A percentile compares a stretch with the other conserved stretches of the same genome.
These are phyloP conservation scores for Ichneumoninae sp. DNA, from an alignment of 2,888 invertebrate species.

Conservation along the genomic window DNA sequence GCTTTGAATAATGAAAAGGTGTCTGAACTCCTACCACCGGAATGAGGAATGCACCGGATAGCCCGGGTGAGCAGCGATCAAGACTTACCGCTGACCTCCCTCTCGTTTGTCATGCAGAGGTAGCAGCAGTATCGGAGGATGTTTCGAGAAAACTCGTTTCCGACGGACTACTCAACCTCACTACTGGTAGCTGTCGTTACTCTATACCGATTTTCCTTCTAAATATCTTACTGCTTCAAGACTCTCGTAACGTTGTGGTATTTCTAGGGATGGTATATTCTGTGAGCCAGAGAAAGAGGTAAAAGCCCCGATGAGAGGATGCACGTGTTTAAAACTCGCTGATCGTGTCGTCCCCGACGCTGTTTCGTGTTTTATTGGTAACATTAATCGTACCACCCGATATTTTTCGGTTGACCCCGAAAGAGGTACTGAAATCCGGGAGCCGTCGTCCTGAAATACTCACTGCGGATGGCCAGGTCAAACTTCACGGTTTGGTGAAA, in stretches of 20 bases:
- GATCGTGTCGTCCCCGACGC: not conserved
- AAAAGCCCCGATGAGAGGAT: not conserved
- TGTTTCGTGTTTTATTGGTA: constrained; percentile 37
- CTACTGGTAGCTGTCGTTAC: constrained; percentile 44
- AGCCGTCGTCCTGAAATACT: constrained; percentile 44
- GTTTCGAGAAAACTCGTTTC: constrained; percentile 31
- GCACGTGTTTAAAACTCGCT: not conserved
- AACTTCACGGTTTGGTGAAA: constrained; percentile 37
- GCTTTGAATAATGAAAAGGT: constrained; percentile 79
- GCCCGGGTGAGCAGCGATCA: constrained; percentile 40
- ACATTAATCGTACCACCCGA: constrained; percentile 21
- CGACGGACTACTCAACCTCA: constrained; percentile 23
- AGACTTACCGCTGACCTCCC: constrained; percentile 30
- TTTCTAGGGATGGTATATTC: constrained; percentile 17
- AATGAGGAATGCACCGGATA: constrained; percentile 50
- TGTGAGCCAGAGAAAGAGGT: not conserved
- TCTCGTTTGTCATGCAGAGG: constrained; percentile 30
- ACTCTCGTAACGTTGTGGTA: constrained; percentile 34
- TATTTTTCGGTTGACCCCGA: constrained; percentile 16
- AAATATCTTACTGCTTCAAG: constrained; percentile 55
- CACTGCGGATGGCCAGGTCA: constrained; percentile 48
- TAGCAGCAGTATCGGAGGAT: constrained; percentile 30
- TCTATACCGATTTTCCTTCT: constrained; percentile 35
- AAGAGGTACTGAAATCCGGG: constrained; percentile 13
- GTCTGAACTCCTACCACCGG: constrained; percentile 62